Base-by-base conservation (phyloP, 2,888 invertebrate genomes). In the Camptogramma bilineatum region DNA sequence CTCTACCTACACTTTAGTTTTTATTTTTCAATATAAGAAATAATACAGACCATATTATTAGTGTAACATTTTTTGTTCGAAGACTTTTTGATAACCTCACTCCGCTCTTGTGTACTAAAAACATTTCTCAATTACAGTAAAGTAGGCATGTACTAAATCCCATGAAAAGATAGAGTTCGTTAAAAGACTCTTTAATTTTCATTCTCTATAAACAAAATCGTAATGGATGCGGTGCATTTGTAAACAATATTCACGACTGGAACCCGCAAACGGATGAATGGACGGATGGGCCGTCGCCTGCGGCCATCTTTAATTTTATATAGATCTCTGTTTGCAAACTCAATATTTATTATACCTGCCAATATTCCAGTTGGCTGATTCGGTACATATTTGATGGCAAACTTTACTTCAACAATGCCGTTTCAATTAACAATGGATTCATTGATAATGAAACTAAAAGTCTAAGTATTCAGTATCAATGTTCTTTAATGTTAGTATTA, bases 261-360 rank as follows among this genome's bases (percentile, higher is more conserved):
- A 67, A 55, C 72, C 74, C 71, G 69, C 70, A 60, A 60, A 74
- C 68, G 75, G 74, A 77, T 73, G 73, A 73, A 74, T 73, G 76
- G 73, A 77, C 71, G 76, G 75, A 70, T 72, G 72, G 72, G 68
- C 69, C 69, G 62, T 61, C 71, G 81, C 86, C 81, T 72, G 72
- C 70, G 84, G 85, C 81, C 73, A 71, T 84, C 85, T 87, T 88
- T 85, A 82, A 86, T 87, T 84, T 86, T 85, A 81, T 80, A 88
- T 85, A 77, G 72, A 78, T 73, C 70, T 73, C 69, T 84, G 81
- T 88, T 85, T 83, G 78, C 76, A 73, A 71, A 64, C 68, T 78
- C 77, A 74, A 51, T 70, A 69, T 77, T 77, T 70, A 80, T 78
- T 79, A 72, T 57, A 65, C 56, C 61, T 51, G 48, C 74, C 78